Evolutionary conservation across 2,113 vertebrate genomes (phyloP), one percentile per base, ranked within the genome.

Genomic region (Brachyistius frenatus): DNA sequence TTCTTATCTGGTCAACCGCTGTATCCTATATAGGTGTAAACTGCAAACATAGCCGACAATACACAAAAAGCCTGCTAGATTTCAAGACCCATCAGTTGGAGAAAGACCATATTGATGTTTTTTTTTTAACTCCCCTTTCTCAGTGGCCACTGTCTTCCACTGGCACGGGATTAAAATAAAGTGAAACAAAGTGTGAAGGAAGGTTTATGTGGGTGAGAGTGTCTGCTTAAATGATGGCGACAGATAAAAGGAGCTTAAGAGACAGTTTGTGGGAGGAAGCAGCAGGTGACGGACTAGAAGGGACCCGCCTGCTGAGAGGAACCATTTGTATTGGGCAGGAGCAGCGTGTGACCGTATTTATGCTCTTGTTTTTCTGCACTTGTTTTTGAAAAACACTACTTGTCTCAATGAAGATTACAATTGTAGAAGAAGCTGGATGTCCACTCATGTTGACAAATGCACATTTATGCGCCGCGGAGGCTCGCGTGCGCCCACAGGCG

Each of bases 201-300:
- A 41, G 39, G 37, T 53, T 53, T 76, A 4, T 76, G n/a, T 16
- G 6, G 58, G 10, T 80, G 16, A 32, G 62, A 73, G 60, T 52
- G 62, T 31, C 58, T 65, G 31, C 31, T 68, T 78, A 84, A 85
- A 83, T 73, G 67, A 76, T 66, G 41, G 63, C 2, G 41, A 57
- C 61, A 64, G 83, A 86, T 75, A 71, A 89, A 77, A 87, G 55
- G 23, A 49, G 73, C 64, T 81, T 76, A 65, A 78, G 82, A 77
- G 79, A 68, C 76, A 64, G 64, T 86, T 84, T 67, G 78, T 58
- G 62, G 77, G 71, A 39, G 52, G 35, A 78, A 75, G 30, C 65
- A 80, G 84, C 78, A 73, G 76, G 81, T 33, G 73, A 66, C 57
- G 0, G 50, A 44, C 62, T 63, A 5, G 72, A 76, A 77, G 80